Evolutionary conservation across 1,140 invertebrate species (phyloP), one percentile per base, ranked within the genome.

Genomic region (Hermetia illucens): DNA sequence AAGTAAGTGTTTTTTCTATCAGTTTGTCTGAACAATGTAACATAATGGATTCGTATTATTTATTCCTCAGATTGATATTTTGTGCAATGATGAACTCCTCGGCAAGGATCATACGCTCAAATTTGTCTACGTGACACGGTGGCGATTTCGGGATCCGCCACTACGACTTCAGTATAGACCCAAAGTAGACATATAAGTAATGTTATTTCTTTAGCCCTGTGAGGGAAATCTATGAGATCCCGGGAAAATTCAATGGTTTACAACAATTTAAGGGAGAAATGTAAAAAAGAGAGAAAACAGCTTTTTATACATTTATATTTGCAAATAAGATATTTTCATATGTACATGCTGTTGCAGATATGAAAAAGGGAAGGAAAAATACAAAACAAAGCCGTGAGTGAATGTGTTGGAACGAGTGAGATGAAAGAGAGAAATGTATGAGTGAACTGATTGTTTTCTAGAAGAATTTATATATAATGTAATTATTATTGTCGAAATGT

Each of bases 21-120:
- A n/a, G n/a, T n/a, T n/a, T n/a, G n/a, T n/a, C n/a, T n/a, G n/a
- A n/a, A n/a, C n/a, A n/a, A n/a, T n/a, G n/a, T 12, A 10, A 33
- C 16, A 10, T 33, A 8, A 9, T 33, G 31, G 16, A 12, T 33
- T 33, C n/a, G n/a, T n/a, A n/a, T n/a, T 9, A 36, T 17, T 19
- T n/a, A n/a, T 57, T 53, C 68, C 68, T 35, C 65, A 91, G 83
- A 87, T 97, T 63, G 95, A 99, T 67, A 93, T 98, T 55, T 70
- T 97, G 55, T 98, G 94, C 68, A 97, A 98, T 70, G 85, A 97
- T 60, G 93, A 98, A 71, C 69, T 98, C 42, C 65, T 98, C 58
- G 95, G 94, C 27, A 97, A 97, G 64, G 94, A 98, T 63, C 95
- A 98, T 61, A 98, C 93, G 22, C 69, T 98, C 37, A 97, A 98